Evolutionary conservation across 2,888 invertebrate species (phyloP).

Genomic region (Ophion ellenae): DNA sequence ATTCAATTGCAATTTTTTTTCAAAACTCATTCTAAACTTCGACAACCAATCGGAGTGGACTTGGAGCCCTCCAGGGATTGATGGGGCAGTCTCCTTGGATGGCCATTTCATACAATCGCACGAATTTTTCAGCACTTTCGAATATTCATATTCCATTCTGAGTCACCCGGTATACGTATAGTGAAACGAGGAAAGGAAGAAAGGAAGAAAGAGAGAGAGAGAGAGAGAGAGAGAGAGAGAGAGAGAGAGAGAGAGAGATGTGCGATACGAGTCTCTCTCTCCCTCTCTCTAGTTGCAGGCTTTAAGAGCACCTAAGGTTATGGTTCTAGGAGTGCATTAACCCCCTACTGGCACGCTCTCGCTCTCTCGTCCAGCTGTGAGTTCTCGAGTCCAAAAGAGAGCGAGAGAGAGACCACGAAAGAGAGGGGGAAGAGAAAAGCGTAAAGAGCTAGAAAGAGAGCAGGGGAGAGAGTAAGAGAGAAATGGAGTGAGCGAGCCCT

Average conservation of each 20-base stretch:
- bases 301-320: slow-evolving; percentile 78
- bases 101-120: not conserved
- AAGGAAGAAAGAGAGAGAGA: not conserved
- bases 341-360: slow-evolving; percentile 71
- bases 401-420: slow-evolving; percentile 39
- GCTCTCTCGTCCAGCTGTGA: slow-evolving; percentile 33
- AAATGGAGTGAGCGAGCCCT: slow-evolving; percentile 24
- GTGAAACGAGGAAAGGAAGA: not conserved
- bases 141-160: not conserved
- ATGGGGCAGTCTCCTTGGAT: not conserved
- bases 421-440: slow-evolving; percentile 33
- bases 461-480: not conserved
- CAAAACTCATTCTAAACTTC: not conserved
- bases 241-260: not conserved
- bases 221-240: not conserved
- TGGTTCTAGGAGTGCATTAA: slow-evolving; percentile 83
- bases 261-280: slow-evolving; percentile 32
- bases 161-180: not conserved
- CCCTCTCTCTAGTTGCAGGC: slow-evolving; percentile 34
- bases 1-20: not conserved
- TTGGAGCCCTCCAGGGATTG: not conserved
- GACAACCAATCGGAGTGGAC: not conserved
- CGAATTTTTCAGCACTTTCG: not conserved
- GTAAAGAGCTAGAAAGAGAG: slow-evolving; percentile 5
- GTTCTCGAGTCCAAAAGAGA: slow-evolving; percentile 51